Conservation (phyloP, 2,113 vertebrate genomes). For the Rutilus rutilus region DNA sequence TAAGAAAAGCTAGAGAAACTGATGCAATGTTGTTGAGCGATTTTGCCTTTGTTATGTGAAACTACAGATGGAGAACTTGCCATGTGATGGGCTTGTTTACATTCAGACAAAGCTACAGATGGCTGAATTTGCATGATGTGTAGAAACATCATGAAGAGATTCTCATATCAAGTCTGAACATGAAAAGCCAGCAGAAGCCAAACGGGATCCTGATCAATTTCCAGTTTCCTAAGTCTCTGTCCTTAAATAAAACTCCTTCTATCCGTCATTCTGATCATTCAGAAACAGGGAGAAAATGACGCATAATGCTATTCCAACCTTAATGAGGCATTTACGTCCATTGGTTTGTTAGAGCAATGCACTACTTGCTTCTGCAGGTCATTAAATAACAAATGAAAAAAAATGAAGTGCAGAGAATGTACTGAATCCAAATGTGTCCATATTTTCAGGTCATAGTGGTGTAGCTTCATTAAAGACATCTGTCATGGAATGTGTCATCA, state of each 20-base stretch:
- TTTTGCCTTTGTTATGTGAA: conserved; percentile 21
- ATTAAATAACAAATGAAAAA: conserved; percentile 40
- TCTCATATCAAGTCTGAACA: conserved; percentile 35
- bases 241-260: neutral
- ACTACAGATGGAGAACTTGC: conserved; percentile 36
- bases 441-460: conserved; percentile 64
- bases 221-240: neutral
- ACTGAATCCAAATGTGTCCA: conserved; percentile 65
- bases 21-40: neutral
- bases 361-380: conserved; percentile 18
- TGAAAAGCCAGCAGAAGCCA: conserved; percentile 20
- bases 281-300: neutral
- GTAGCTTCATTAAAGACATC: conserved; percentile 75
- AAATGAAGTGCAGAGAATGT: conserved; percentile 38
- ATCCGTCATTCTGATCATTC: neutral
- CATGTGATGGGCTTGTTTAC: conserved; percentile 41
- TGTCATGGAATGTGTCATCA: conserved; percentile 66
- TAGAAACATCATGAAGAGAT: conserved; percentile 28
- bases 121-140: conserved; percentile 14
- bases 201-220: conserved; percentile 24
- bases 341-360: conserved; percentile 32
- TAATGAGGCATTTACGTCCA: conserved; percentile 12
- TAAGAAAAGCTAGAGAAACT: conserved; percentile 10
- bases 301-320: conserved; percentile 25
- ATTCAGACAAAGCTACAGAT: conserved; percentile 27